These are phyloP conservation scores for Strix uralensis DNA, from an alignment of 2,113 vertebrate species.

Conservation along the genomic window DNA sequence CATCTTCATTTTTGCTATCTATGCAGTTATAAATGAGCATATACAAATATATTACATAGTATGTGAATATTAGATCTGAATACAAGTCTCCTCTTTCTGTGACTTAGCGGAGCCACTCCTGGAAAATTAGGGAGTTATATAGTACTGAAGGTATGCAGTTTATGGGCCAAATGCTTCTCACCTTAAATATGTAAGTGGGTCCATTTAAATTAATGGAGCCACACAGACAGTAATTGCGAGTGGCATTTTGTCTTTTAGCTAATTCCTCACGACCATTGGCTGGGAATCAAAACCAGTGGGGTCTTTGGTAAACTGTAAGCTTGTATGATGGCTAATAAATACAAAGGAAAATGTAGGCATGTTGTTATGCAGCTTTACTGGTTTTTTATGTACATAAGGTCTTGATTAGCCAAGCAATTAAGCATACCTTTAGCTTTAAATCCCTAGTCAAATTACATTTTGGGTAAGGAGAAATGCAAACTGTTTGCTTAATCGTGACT, in stretches of 20 bases:
- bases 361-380: not conserved
- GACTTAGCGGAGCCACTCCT: not conserved
- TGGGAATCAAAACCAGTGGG: not conserved
- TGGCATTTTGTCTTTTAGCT: not conserved
- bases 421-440: not conserved
- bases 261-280: not conserved
- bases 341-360: not conserved
- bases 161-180: not conserved
- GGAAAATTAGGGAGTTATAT: not conserved
- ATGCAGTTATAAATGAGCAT: not conserved
- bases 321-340: not conserved
- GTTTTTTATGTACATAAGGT: not conserved
- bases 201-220: not conserved
- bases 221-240: not conserved
- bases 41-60: not conserved
- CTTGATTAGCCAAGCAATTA: not conserved
- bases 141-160: not conserved
- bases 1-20: conserved; percentile 21
- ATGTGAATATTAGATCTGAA: not conserved
- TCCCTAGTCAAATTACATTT: not conserved
- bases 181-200: not conserved
- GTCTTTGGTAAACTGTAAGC: not conserved
- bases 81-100: not conserved
- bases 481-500: not conserved
- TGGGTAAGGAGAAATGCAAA: not conserved